Evolutionary conservation across 2,113 vertebrate genomes (phyloP), one percentile per base, ranked within the genome.

Genomic region (Anoura caudifer): DNA sequence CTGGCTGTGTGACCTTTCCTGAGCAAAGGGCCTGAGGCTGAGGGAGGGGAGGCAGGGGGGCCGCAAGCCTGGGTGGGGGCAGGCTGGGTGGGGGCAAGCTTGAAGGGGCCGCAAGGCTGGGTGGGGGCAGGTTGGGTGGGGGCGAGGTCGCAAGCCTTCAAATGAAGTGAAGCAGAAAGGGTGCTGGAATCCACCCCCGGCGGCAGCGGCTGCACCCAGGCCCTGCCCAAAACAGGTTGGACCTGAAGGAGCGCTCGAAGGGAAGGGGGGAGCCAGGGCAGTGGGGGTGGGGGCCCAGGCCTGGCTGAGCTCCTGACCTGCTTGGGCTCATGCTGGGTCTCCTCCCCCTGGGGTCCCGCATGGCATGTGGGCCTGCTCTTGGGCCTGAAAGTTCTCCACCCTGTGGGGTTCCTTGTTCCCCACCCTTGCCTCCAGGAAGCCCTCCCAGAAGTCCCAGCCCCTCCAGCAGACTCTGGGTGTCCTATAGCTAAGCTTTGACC

Each of bases 221-320:
- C 92, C 94, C 96, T 73, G 95, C 96, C 96, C 90, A 91, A 89
- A 97, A 95, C 97, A 95, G 97, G 97, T 89, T 85, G 31, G 13
- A 93, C 95, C 93, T 94, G 97, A 85, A 84, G 72, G 5, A 52
- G 73, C 26, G 0, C 8, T 11, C 5, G 26, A 31, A 31, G 61
- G 47, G 63, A 33, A 41, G 67, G 45, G 4, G 69, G 16, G 38
- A 16, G 63, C 4, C 8, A 0, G 22, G 19, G 31, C 4, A 9
- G 2, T 7, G 16, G 72, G 38, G n/a, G 14, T 28, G 16, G 91
- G 75, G 80, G 38, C 38, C 65, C n/a, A 0, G 19, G 41, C 5
- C 65, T 33, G 36, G 22, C 69, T 33, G 67, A 90, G 77, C 47
- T 54, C 36, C 16, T 12, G 54, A 52, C 6, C 87, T 16, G 7